Conservation (phyloP, 2,797 vertebrate species). For the Hyperoplus lanceolatus region DNA sequence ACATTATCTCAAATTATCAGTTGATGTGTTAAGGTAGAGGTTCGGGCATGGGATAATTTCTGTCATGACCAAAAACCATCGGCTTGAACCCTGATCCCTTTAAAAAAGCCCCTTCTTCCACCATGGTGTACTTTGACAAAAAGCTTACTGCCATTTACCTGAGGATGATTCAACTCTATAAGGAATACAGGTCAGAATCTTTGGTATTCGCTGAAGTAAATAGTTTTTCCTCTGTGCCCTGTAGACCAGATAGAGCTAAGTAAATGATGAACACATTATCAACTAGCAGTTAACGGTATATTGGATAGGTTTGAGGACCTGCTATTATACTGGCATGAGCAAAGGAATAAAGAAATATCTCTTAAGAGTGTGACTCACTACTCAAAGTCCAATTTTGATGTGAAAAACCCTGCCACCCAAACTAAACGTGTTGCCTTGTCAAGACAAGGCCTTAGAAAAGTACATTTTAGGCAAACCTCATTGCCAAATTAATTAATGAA, state of each 20-base stretch:
- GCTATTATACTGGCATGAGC: background rate
- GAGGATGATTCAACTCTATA: background rate
- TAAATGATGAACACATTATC: background rate
- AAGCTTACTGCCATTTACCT: background rate
- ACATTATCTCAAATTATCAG: conserved; percentile 21
- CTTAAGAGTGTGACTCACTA: background rate
- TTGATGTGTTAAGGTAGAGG: background rate
- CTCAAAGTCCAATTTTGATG: background rate
- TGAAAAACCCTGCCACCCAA: background rate
- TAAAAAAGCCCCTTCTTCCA: conserved; percentile 6
- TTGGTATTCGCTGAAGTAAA: background rate
- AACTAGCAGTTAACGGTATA: background rate
- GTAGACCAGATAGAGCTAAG: background rate
- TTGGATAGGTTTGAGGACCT: background rate
- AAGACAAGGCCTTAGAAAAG: background rate
- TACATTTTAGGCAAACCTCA: background rate
- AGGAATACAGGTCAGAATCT: background rate
- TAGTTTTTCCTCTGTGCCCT: background rate
- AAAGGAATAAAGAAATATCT: background rate
- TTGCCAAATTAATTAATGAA: conserved; percentile 3
- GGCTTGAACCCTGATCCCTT: conserved; percentile 20
- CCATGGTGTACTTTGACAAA: background rate
- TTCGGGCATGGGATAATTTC: background rate
- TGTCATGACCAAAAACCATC: conserved; percentile 21
- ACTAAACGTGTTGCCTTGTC: background rate